A percentile compares a stretch with the other conserved stretches of the same genome.
phyloP scores from a whole-genome alignment of 2,113 vertebrate genomes.

The Conger conger region DNA sequence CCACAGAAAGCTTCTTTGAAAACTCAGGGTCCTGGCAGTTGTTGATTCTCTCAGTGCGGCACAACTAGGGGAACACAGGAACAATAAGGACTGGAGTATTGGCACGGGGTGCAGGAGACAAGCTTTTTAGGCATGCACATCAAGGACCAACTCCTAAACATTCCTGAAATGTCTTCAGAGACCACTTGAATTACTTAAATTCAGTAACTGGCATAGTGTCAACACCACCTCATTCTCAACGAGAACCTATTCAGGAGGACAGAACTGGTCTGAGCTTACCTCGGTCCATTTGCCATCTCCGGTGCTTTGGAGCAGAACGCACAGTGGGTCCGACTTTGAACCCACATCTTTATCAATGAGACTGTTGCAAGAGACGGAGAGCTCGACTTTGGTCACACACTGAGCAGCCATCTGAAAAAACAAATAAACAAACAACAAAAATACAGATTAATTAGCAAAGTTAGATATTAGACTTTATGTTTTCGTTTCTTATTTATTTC shows the following conservation, averaged over 20 bases:
- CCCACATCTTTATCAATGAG: conserved; percentile 86
- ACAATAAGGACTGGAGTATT: background rate
- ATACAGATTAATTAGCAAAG: background rate
- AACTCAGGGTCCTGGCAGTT: conserved; percentile 85
- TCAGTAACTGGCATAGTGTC: background rate
- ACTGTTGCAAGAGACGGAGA: conserved; percentile 78
- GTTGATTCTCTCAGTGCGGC: conserved; percentile 76
- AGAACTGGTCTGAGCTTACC: conserved; percentile 61
- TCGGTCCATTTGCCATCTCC: conserved; percentile 80
- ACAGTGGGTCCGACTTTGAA: conserved; percentile 87
- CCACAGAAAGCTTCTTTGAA: conserved; percentile 77
- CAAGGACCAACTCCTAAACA: background rate
- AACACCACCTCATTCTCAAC: background rate
- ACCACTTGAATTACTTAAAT: background rate
- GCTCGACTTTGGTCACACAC: conserved; percentile 81
- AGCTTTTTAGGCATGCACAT: background rate
- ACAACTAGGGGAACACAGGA: conserved; percentile 64
- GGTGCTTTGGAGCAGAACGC: conserved; percentile 80
- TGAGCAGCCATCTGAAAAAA: conserved; percentile 79
- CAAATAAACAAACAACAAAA: conserved; percentile 13
- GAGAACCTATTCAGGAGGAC: background rate
- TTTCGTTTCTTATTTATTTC: background rate
- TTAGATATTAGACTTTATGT: background rate
- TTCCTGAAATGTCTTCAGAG: background rate
- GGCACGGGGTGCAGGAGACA: background rate